phyloP scores from a whole-genome alignment of 2,888 invertebrate species.

The Galerucella pusilla region DNA sequence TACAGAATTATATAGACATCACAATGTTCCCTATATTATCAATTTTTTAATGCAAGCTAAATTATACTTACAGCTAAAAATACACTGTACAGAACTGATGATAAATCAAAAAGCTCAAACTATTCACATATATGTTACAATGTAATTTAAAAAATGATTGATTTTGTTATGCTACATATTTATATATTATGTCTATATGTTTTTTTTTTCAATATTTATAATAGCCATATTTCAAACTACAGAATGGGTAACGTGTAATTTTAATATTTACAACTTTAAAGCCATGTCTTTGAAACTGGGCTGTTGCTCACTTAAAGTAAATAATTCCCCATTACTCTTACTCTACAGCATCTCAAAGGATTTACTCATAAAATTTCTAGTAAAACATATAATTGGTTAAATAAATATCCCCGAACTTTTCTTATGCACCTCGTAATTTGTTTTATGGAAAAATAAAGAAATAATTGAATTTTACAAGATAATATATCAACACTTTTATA shows the following conservation, averaged over 20 bases:
- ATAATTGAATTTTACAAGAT: no score
- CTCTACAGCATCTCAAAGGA: constrained; percentile 3
- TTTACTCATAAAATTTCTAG: constrained; percentile 1
- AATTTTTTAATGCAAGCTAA: constrained; percentile 63
- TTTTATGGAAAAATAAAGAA: no score
- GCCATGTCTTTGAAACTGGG: constrained; percentile 53
- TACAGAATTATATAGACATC: constrained; percentile 68
- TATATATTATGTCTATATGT: constrained; percentile 64
- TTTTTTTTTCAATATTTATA: constrained; percentile 57
- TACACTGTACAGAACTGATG: constrained; percentile 66
- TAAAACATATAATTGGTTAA: neutral
- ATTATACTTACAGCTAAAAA: constrained; percentile 64
- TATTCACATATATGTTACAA: constrained; percentile 66
- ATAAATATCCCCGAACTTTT: no score
- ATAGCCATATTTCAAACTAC: constrained; percentile 64
- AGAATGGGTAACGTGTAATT: constrained; percentile 63
- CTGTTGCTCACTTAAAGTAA: constrained; percentile 43
- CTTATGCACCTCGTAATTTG: no score
- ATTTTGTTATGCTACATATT: constrained; percentile 62
- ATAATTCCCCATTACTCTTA: constrained; percentile 30
- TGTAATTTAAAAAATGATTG: constrained; percentile 64
- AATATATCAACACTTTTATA: no score
- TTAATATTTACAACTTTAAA: constrained; percentile 55
- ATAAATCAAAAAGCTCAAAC: constrained; percentile 62
- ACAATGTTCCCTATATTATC: constrained; percentile 67